Base-by-base conservation (phyloP, 1,140 invertebrate genomes). In the Odontomachus brunneus region DNA sequence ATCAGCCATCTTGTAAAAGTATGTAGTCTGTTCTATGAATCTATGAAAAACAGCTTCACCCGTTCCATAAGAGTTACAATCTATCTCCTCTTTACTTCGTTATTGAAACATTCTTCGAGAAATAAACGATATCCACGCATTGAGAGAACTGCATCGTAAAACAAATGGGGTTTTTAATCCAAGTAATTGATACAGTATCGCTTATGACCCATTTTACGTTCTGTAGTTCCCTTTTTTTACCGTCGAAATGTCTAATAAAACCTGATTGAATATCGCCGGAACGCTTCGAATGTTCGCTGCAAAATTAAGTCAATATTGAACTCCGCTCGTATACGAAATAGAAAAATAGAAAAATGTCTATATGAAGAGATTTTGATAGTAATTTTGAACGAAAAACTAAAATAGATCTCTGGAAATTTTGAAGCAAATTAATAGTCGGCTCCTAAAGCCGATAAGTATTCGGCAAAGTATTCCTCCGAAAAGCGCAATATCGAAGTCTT, bases 11-110 rank as follows among this genome's bases (percentile, higher is more conserved):
- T n/a, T n/a, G n/a, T n/a, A n/a, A n/a, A n/a, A n/a, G n/a, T n/a
- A n/a, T n/a, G n/a, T n/a, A n/a, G n/a, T n/a, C n/a, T n/a, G n/a
- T n/a, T n/a, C n/a, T n/a, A n/a, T n/a, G n/a, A n/a, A n/a, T n/a
- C n/a, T n/a, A n/a, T n/a, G n/a, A n/a, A n/a, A n/a, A n/a, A n/a
- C n/a, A n/a, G n/a, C n/a, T n/a, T n/a, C n/a, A n/a, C n/a, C n/a
- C n/a, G n/a, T n/a, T n/a, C n/a, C n/a, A n/a, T n/a, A n/a, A n/a
- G n/a, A n/a, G n/a, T n/a, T n/a, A n/a, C 62, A 1, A 19, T 71
- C 33, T 57, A 72, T 59, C 38, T 81, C 66, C 38, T 15, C 67
- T 59, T 73, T 19, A 14, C n/a, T 48, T 72, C 49, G 7, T 71
- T 44, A 15, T 24, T 19, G 33, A 9, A 14, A 67, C 29, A 53